phyloP scores from a whole-genome alignment of 2,113 vertebrate species.

The Perca schrenkii region DNA sequence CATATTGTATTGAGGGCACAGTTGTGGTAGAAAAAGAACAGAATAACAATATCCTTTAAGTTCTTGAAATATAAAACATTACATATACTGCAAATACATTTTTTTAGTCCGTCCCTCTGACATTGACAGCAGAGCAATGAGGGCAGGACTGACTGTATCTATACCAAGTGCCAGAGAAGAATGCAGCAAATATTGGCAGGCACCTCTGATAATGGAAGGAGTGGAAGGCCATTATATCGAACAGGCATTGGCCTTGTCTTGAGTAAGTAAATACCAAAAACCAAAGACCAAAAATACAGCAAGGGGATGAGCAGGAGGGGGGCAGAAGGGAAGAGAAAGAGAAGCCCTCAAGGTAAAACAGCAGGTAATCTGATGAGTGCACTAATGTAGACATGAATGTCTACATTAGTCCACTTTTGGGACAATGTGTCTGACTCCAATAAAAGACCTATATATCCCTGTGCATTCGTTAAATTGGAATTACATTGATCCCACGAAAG shows the following conservation, averaged over 20 bases:
- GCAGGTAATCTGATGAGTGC: background rate
- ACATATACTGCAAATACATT: background rate
- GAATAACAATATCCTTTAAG: background rate
- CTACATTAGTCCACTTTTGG: no score
- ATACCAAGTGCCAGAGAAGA: conserved; percentile 18
- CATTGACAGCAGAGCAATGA: conserved; percentile 34
- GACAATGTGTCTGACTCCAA: no score
- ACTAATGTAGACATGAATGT: background rate
- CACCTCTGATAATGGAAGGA: conserved; percentile 41
- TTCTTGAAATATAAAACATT: background rate
- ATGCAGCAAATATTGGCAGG: conserved; percentile 43
- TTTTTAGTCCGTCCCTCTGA: background rate
- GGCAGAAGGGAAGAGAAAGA: background rate
- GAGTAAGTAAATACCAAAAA: conserved; percentile 14
- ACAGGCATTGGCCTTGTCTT: conserved; percentile 49
- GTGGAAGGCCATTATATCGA: conserved; percentile 48
- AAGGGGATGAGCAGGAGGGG: conserved; percentile 7
- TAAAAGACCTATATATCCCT: no score
- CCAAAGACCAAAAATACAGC: conserved; percentile 25
- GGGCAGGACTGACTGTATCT: conserved; percentile 4
- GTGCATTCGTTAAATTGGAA: no score
- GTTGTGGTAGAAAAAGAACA: background rate
- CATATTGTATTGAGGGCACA: background rate
- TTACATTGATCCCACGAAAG: no score
- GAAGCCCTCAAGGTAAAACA: background rate